Percentiles rank a stretch among this genome's conserved stretches.
phyloP scores from a whole-genome alignment of 2,888 invertebrate species.

The Apamea epomidion region DNA sequence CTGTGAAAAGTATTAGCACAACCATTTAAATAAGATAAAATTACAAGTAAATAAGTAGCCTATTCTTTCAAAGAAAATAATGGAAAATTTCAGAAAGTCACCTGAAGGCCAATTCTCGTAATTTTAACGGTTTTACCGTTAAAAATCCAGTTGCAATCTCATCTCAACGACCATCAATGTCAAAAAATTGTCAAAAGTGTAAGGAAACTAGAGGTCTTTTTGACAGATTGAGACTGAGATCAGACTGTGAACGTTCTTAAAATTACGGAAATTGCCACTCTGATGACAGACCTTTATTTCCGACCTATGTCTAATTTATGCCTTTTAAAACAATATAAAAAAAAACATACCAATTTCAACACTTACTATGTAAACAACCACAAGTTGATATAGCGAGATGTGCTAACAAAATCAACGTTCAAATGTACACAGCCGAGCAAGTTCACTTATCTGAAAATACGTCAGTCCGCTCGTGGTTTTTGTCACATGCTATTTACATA shows the following conservation, averaged over 20 bases:
- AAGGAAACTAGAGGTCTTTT: no score
- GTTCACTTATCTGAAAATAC: slow-evolving; percentile 70
- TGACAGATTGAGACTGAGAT: no score
- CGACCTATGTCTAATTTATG: neutral
- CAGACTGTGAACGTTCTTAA: no score
- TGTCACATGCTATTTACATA: slow-evolving; percentile 76
- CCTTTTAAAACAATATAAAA: neutral
- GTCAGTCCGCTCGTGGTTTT: slow-evolving; percentile 70
- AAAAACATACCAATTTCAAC: slow-evolving; percentile 53
- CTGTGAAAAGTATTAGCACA: neutral
- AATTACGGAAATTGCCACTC: no score
- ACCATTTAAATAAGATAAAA: neutral
- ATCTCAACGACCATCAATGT: no score
- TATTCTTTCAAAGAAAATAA: neutral
- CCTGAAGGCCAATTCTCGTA: no score
- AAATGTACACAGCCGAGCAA: slow-evolving; percentile 66
- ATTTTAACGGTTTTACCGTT: no score
- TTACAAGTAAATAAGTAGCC: neutral
- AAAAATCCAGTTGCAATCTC: no score
- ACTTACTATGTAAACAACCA: slow-evolving; percentile 47
- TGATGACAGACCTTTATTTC: neutral
- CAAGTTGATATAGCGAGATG: slow-evolving; percentile 49
- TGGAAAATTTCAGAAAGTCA: neutral
- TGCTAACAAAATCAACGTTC: slow-evolving; percentile 63
- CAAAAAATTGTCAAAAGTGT: no score